Evolutionary conservation across 2,888 invertebrate genomes (phyloP).

Genomic region (Caenorhabditis panamensis): DNA sequence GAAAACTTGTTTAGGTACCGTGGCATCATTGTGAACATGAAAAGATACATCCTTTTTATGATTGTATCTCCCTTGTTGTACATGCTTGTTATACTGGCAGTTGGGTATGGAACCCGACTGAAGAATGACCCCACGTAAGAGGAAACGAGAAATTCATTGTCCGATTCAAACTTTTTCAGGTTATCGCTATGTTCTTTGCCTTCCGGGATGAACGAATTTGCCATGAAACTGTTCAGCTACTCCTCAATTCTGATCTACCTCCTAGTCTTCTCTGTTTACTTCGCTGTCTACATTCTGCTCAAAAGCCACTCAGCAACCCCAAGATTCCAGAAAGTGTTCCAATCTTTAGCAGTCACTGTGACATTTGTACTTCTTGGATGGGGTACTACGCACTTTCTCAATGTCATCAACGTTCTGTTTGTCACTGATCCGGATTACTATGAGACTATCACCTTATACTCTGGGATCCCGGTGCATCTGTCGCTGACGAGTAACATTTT

Average conservation of each 20-base stretch:
- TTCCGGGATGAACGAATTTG: constrained; percentile 14
- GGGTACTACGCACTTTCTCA: constrained; percentile 26
- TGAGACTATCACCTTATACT: constrained; percentile 7
- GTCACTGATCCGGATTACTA: constrained; percentile 27
- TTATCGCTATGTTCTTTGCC: constrained; percentile 35
- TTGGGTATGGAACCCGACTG: constrained; percentile 1
- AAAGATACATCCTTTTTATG: neutral
- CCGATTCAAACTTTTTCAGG: too few relatives aligned
- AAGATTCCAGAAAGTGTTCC: constrained; percentile 44
- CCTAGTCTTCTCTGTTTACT: constrained; percentile 19
- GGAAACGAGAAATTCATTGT: neutral
- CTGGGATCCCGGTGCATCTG: constrained; percentile 46
- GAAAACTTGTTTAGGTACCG: constrained; percentile 45
- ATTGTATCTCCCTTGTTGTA: neutral
- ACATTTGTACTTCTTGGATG: constrained; percentile 46
- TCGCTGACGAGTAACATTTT: constrained; percentile 40
- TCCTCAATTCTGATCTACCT: constrained; percentile 15
- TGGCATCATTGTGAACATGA: constrained; percentile 17
- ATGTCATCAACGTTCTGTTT: constrained; percentile 18
- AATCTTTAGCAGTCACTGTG: constrained; percentile 41
- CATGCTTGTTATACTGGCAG: neutral
- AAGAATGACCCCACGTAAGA: neutral
- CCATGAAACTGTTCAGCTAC: constrained; percentile 33
- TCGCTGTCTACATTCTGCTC: constrained; percentile 14
- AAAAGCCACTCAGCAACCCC: constrained; percentile 17